Percentiles rank a stretch among this genome's conserved stretches.
These are phyloP conservation scores for Sarcophaga bullata DNA, from an alignment of 1,140 invertebrate genomes.

Conservation along the genomic window DNA sequence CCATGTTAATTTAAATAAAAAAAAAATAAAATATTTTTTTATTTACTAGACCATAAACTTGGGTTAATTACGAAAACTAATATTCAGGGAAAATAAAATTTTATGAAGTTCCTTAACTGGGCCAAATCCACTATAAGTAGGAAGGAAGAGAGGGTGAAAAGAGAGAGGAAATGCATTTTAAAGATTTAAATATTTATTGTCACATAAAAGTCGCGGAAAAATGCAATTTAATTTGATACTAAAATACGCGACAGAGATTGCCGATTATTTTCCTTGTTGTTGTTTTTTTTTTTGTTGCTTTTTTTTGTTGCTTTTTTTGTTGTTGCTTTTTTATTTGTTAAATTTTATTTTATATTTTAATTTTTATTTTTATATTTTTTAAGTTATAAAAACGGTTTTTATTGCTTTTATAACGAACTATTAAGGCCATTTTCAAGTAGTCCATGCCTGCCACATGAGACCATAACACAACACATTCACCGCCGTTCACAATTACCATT, in stretches of 20 bases:
- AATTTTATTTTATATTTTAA: neutral
- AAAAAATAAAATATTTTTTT: neutral
- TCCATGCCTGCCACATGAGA: slow-evolving; percentile 15
- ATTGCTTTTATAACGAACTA: slow-evolving; percentile 37
- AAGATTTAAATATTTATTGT: slow-evolving; percentile 34
- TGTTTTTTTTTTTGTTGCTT: neutral
- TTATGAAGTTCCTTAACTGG: too few relatives aligned
- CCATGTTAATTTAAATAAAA: neutral
- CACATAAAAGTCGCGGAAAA: slow-evolving; percentile 35
- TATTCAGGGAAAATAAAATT: too few relatives aligned
- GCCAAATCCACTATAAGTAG: too few relatives aligned
- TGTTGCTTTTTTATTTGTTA: neutral
- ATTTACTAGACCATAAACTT: neutral
- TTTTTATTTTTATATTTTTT: slow-evolving; percentile 3
- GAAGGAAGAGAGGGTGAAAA: too few relatives aligned
- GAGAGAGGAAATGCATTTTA: neutral
- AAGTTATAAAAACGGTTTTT: slow-evolving; percentile 29
- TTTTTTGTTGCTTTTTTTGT: slow-evolving; percentile 21
- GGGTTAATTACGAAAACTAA: neutral
- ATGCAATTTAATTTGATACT: slow-evolving; percentile 41
- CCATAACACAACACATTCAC: neutral
- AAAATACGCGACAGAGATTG: slow-evolving; percentile 38
- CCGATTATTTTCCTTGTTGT: neutral
- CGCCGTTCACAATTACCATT: neutral
- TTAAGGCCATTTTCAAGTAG: slow-evolving; percentile 36